Evolutionary conservation across 2,113 vertebrate species (phyloP).

Genomic region (Lampris megalopsis): DNA sequence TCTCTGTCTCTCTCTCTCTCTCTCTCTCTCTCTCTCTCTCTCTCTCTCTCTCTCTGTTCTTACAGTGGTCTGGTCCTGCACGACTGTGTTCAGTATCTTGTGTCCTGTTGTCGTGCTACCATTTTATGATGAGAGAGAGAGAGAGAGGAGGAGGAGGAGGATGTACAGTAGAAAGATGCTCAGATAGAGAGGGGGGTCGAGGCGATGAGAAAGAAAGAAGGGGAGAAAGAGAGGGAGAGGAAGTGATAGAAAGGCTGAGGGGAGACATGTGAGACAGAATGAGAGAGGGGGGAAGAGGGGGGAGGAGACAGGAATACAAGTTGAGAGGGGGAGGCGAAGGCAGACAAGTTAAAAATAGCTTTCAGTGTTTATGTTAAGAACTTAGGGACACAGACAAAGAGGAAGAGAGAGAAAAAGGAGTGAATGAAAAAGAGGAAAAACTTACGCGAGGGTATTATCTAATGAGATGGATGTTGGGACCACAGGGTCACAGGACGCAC

Average conservation of each 20-base stretch:
- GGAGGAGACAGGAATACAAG: neutral
- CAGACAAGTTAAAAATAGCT: neutral
- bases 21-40: neutral
- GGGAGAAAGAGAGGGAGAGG: neutral
- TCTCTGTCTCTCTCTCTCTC: too few species aligned
- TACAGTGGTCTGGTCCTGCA: too few species aligned
- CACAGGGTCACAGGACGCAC: too few species aligned
- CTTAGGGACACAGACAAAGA: neutral
- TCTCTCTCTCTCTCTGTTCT: neutral
- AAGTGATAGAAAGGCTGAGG: neutral
- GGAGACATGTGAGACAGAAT: neutral
- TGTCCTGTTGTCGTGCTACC: neutral
- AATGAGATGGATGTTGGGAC: too few species aligned
- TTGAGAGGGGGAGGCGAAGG: neutral
- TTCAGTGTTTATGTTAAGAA: neutral
- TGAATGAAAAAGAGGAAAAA: neutral
- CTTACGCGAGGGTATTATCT: too few species aligned
- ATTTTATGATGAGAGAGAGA: neutral
- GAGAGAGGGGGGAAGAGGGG: neutral
- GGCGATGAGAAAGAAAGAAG: neutral
- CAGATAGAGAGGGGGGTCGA: neutral
- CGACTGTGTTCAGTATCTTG: too few species aligned
- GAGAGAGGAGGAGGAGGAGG: neutral
- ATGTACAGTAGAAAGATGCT: neutral
- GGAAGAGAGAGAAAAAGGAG: neutral